These are phyloP conservation scores for Eremobia ochroleuca DNA, from an alignment of 2,888 invertebrate species.

Conservation along the genomic window DNA sequence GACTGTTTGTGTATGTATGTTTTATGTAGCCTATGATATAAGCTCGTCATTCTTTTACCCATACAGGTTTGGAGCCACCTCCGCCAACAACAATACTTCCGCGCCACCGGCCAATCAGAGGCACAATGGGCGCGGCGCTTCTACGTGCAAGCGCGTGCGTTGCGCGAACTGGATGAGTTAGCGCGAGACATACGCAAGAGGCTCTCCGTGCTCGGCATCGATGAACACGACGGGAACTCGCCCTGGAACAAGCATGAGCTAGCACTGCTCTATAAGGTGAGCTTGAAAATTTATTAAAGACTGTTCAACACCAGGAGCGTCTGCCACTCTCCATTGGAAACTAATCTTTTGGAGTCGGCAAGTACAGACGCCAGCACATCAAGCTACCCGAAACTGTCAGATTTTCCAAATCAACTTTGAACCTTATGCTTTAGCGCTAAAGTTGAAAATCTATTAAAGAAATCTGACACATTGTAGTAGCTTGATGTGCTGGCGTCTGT, in stretches of 20 bases:
- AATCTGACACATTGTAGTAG: too few relatives aligned
- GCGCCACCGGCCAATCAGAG: slow-evolving; percentile 84
- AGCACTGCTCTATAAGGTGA: slow-evolving; percentile 82
- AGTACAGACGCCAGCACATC: too few relatives aligned
- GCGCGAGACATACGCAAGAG: slow-evolving; percentile 93
- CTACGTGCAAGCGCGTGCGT: slow-evolving; percentile 93
- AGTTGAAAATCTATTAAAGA: too few relatives aligned
- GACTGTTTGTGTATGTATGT: too few relatives aligned
- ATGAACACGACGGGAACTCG: slow-evolving; percentile 82
- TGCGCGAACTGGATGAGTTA: slow-evolving; percentile 94
- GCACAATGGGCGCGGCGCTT: slow-evolving; percentile 93
- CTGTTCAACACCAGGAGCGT: neutral
- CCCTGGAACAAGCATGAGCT: slow-evolving; percentile 83
- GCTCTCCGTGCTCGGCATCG: slow-evolving; percentile 92
- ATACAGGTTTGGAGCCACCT: slow-evolving; percentile 93
- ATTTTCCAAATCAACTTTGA: too few relatives aligned
- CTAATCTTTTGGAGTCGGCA: neutral
- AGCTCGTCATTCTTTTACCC: slow-evolving; percentile 2
- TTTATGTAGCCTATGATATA: neutral
- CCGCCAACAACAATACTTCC: slow-evolving; percentile 91
- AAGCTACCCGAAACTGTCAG: too few relatives aligned
- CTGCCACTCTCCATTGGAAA: neutral
- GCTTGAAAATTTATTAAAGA: neutral
- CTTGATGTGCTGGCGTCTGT: too few relatives aligned
- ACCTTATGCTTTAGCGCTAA: too few relatives aligned